Base-by-base conservation (phyloP, 2,888 invertebrate genomes). In the Drosophila nr. perissopoda region DNA sequence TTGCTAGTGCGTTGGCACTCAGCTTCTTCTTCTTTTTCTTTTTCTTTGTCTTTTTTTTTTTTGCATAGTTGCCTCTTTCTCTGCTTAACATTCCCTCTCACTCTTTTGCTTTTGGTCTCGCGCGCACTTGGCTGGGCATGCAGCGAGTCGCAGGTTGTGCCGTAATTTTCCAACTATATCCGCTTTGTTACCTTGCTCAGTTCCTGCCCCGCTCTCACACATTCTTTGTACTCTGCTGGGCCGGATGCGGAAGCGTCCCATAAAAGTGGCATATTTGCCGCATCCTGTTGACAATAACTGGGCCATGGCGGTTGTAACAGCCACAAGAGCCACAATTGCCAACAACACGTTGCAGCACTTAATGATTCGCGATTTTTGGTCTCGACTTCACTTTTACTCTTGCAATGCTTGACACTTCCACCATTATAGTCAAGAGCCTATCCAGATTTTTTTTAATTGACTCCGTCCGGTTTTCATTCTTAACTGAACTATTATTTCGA, bases 201-300 rank as follows among this genome's bases (percentile, higher is more conserved):
- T 59, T 61, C 25, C 67, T 53, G 34, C 66, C 16, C 57, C 63
- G n/a, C 62, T 45, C 62, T 52, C 68, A 18, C 27, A 27, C 66
- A 27, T 13, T 25, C 27, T 36, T 7, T 56, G 18, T 42, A 6
- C 16, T 16, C 45, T 58, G 63, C 42, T 79, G 70, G 66, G 57
- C 69, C 70, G 88, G 85, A 84, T 80, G 42, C 85, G 85, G 90
- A 85, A 82, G 83, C 75, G 66, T 80, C 78, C 83, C 86, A 87
- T 85, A 85, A 85, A 85, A 89, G 80, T 89, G 85, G 80, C 88
- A 89, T 85, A 90, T 89, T 85, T 88, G 90, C 90, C 83, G 87
- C 88, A 88, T 85, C 85, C 90, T 89, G 90, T 85, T 89, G 86
- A 87, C 88, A 85, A 82, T 74, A 87, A 76, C 89, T 89, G 89